phyloP scores from a whole-genome alignment of 2,888 invertebrate species.

The Meloe dianella region DNA sequence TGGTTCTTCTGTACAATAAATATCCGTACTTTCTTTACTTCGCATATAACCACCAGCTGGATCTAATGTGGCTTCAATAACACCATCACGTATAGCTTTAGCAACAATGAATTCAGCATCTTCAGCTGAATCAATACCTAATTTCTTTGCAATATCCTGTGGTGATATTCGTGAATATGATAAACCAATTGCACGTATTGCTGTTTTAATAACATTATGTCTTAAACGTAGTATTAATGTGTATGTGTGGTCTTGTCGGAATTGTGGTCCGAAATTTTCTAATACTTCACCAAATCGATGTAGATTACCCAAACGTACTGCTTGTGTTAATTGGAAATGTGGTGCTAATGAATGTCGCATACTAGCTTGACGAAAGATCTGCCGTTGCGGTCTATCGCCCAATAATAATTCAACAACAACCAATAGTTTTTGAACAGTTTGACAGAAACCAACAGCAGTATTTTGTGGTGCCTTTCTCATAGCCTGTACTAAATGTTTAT shows the following conservation, averaged over 20 bases:
- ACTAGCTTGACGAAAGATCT: conserved; percentile 91
- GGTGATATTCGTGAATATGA: conserved; percentile 97
- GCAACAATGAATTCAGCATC: conserved; percentile 99
- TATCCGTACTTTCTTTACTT: conserved; percentile 95
- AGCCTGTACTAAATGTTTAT: conserved; percentile 93
- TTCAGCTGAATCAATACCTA: conserved; percentile 92
- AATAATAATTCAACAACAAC: conserved; percentile 93
- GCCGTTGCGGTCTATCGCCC: conserved; percentile 97
- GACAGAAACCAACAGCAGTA: conserved; percentile 98
- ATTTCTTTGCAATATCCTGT: conserved; percentile 90
- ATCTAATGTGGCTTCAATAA: conserved; percentile 96
- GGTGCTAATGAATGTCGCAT: conserved; percentile 89
- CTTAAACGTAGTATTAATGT: conserved; percentile 93
- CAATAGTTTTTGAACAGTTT: conserved; percentile 93
- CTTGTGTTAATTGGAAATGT: conserved; percentile 97
- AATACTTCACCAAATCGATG: conserved; percentile 93
- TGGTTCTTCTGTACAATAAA: conserved; percentile 96
- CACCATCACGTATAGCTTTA: conserved; percentile 97
- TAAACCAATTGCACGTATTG: conserved; percentile 92
- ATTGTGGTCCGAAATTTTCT: conserved; percentile 88
- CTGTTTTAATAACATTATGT: conserved; percentile 99
- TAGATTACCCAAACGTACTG: conserved; percentile 93
- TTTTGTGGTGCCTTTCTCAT: conserved; percentile 97
- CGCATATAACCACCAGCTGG: conserved; percentile 96
- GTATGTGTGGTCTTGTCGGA: conserved; percentile 93